Evolutionary conservation across 1,140 invertebrate genomes (phyloP), one percentile per base, ranked within the genome.

Genomic region (Maniola jurtina): DNA sequence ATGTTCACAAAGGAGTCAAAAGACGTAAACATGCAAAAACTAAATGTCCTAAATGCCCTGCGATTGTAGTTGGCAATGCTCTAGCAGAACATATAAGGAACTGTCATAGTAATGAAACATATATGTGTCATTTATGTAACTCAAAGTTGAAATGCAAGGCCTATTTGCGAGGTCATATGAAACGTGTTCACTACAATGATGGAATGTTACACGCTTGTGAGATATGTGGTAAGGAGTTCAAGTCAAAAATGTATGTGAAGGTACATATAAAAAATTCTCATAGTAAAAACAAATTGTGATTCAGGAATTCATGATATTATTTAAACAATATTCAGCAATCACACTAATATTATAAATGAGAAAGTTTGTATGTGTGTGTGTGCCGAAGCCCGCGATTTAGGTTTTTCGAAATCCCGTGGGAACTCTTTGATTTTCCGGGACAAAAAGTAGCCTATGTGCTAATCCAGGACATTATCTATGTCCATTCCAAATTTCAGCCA

Each of bases 181-280:
- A 13, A 2, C 59, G 81, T 35, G 75, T 82, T 0, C 81, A 82
- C 64, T 73, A 73, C 57, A 38, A 74, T 34, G 74, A 77, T 64
- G 80, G 78, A 0, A 67, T 73, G 4, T 8, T 63, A 8, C 67
- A 81, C 35, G 40, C 9, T 13, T 82, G 81, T 72, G 55, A 72
- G 35, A 48, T 71, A 8, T 84, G 80, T 45, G 64, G 69, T 0
- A 82, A 79, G 54, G 62, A 14, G 8, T 84, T 76, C 14, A 75
- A 72, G 56, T 76, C 76, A 0, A 48, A 64, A 6, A 62, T 75
- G 15, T 79, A 81, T 67, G 50, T 82, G 11, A 70, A 40, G 3
- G 52, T 82, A 5, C 81, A 84, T 61, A 76, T 71, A 7, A 76
- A 70, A 11, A 76, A 80, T 57, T n/a, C 40, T 36, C 71, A 73